Base-by-base conservation (phyloP, 2,888 invertebrate genomes). In the Aporophyla lueneburgensis region DNA sequence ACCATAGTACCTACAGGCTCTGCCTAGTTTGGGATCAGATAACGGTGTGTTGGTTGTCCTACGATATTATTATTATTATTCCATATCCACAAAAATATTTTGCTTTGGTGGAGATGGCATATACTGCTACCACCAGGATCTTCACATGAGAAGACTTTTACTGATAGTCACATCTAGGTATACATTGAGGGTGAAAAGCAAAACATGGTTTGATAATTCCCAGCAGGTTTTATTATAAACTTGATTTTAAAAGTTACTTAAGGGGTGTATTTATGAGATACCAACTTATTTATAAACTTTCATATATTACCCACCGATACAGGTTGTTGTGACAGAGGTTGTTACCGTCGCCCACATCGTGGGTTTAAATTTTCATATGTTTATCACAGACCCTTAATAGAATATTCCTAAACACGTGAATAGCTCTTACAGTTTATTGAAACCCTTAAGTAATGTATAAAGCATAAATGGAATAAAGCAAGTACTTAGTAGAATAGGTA, bases 371-470 rank as follows among this genome's bases (percentile, higher is more conserved):
- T 59, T 59, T 72, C 46, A 53, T 53, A 54, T 66, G 53, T 59
- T 59, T 73, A 61, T 61, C 16, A 27, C 27, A 80, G 53, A 73
- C 16, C 12, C 21, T 49, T 51, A 46, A 43, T 51, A 66, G 27
- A 74, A 61, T 66, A 21, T 74, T 56, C 40, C 61, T 21, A 24
- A 62, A 51, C 21, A 74, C 10, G n/a, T 72, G 56, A 80, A 24
- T 24, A 53, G 40, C 33, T 72, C 33, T 46, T 27, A 63, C 33
- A 59, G 71, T 49, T 75, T 53, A 14, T 59, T 68, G 5, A 51
- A 69, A 40, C 40, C 21, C n/a, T 9, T 77, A 59, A 72, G 58
- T 81, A 81, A 81, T 69, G 46, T 68, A 71, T 59, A 49, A 54
- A 63, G 56, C 59, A n/a, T 72, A 72, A 72, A 61, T 69, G 33